Evolutionary conservation across 2,888 invertebrate genomes (phyloP), one percentile per base, ranked within the genome.

Genomic region (Lasioglossum lativentre): DNA sequence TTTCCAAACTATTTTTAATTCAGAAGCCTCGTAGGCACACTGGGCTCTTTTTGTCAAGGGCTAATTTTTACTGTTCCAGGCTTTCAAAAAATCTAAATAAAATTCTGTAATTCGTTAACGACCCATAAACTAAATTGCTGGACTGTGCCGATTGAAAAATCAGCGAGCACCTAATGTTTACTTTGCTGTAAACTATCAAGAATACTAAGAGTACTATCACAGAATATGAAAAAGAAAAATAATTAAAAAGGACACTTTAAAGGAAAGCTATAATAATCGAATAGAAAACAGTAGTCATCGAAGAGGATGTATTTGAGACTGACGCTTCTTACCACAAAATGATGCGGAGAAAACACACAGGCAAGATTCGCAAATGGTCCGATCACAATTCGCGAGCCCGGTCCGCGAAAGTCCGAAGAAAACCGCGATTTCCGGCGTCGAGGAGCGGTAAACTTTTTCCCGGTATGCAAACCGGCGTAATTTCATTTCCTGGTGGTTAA

Each of bases 401-500:
- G 30, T 27, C 27, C 59, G 59, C 59, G 59, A 63, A 63, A 63
- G 59, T 63, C 16, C 14, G 27, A 30, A 30, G 59, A 63, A 63
- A 30, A 30, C 27, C 59, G n/a, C 27, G 59, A 16, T 63, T 30
- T 63, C 59, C 66, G 66, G 27, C 23, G 59, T 23, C 12, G n/a
- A 23, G 27, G 30, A 72, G 27, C 23, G 63, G 34, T 59, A 6
- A 23, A 63, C 40, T 34, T 79, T 47, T 70, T 56, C 70, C 42
- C 59, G 59, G 59, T 63, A 63, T 30, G 59, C 59, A 23, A 75
- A 66, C 42, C n/a, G 30, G 16, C 71, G 30, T 52, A 42, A 72
- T 78, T 68, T 56, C 42, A 27, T 78, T 63, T 73, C 30, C n/a
- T 19, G 42, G 8, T 72, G 19, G 30, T 70, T 42, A 40, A 70